Evolutionary conservation across 2,113 vertebrate species (phyloP), one percentile per base, ranked within the genome.

Genomic region (Amblyopsis rosae): DNA sequence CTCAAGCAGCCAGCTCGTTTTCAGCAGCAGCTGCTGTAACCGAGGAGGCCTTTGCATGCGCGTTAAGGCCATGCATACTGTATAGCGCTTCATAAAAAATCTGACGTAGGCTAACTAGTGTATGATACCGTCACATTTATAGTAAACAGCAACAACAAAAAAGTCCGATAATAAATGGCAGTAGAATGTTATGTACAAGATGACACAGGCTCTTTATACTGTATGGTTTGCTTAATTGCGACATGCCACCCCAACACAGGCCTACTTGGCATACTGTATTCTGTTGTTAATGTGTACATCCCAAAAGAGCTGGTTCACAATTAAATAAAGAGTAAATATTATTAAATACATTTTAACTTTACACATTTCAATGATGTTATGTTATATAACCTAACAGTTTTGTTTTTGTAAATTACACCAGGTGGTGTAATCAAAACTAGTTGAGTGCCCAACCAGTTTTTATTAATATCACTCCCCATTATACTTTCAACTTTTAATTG

Each of bases 11-110:
- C 60, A 67, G 62, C 66, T 70, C 59, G 41, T 11, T 74, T 65
- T 63, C 50, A 74, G 53, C 76, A 76, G 82, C 76, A 76, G 82
- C 76, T 81, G 73, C 66, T 77, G 67, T 17, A 59, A 82, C 65
- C 79, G 71, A 79, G 77, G 69, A 84, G 87, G 86, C 84, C 89
- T 80, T 60, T 85, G 77, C 82, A 80, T 80, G 69, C 69, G 65
- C 55, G 59, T 73, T 66, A 71, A 75, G 76, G 82, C 74, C 86
- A 78, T 75, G 76, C 63, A 57, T 32, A 72, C 59, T 57, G 60
- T 26, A 80, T 79, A 26, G 26, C 26, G 26, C 41, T 59, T 46
- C 58, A 55, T 9, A 77, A 76, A 76, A 76, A 73, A 77, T 77
- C 64, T 45, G 49, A 45, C 5, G 56, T 26, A 26, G 26, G 2